Base-by-base conservation (phyloP, 2,888 invertebrate genomes). In the Ligdia adustata region DNA sequence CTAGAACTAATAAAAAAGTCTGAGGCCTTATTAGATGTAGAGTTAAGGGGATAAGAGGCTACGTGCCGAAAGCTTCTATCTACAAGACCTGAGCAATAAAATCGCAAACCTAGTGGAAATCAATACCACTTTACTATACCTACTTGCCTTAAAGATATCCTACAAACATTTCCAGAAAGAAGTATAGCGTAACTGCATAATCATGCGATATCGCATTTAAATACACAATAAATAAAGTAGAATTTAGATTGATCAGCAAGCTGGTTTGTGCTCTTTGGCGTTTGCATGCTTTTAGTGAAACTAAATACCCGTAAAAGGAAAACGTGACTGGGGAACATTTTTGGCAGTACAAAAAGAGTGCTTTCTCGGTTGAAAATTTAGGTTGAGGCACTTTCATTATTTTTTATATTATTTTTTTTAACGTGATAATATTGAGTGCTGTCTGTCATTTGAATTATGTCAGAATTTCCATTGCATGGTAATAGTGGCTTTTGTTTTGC, bases 101-200 rank as follows among this genome's bases (percentile, higher is more conserved):
- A 55, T 51, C 50, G 40, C 44, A 39, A 46, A 50, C 37, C 55
- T 45, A 49, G 35, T 44, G 28, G 49, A 57, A 57, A 57, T 57
- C 59, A 52, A 55, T 50, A 52, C 50, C 45, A 42, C 50, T 56
- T 37, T 42, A 39, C 4, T 24, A 9, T 29, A 14, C 38, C 26
- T 20, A 20, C 37, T 31, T 12, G 31, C 34, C 26, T 22, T 34
- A 33, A 39, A 45, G 39, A 46, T 37, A 47, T 41, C 40, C 26
- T 50, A 54, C 9, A 39, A 39, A 11, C 16, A 32, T 22, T 9
- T 18, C 29, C 9, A 4, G 1, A 1, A 29, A 40, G 35, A 29
- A 16, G 29, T 0, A n/a, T n/a, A n/a, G n/a, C 9, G 1, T 34
- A 46, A 16, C 12, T 34, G 15, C 39, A 40, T 11, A 16, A 1